Evolutionary conservation across 2,888 invertebrate genomes (phyloP), one percentile per base, ranked within the genome.

Genomic region (Pemphredon lugubris): DNA sequence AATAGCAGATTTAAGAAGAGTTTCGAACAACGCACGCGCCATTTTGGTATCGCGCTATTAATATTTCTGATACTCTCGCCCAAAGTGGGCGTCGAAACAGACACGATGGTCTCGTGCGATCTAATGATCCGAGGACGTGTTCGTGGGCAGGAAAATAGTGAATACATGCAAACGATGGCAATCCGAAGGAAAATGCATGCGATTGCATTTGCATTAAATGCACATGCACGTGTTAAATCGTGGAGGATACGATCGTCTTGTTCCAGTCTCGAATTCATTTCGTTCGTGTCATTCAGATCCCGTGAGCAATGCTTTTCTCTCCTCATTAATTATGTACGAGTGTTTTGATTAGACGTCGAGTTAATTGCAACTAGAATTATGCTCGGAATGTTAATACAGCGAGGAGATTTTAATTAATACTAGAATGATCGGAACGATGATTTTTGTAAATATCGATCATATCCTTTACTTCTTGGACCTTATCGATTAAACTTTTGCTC

Each of bases 151-250:
- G 26, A 30, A 64, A 54, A 11, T 37, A 37, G 26, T 7, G 57
- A 50, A 66, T 66, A 54, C 44, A 74, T 9, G 59, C 37, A 39
- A 51, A 68, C 11, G 21, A 11, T 44, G n/a, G 11, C 11, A 42
- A 37, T 32, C 2, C 32, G 18, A 20, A 30, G 55, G 51, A n/a
- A 75, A 66, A 59, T 53, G 39, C 4, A 37, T 34, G 14, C 40
- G 20, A 61, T 48, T 18, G 9, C 14, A 60, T 74, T 45, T 64
- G 18, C 74, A 54, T 64, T n/a, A 74, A 54, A 45, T 60, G n/a
- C 23, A 57, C 23, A 30, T 50, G 50, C 26, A 18, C 6, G 18
- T 26, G 18, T 26, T 3, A 26, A 3, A 6, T 16, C 21, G 13
- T 3, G 2, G 4, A 30, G 9, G 16, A 67, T 48, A 18, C 16